Conservation (phyloP, 2,113 vertebrate genomes). For the Centropus bengalensis region DNA sequence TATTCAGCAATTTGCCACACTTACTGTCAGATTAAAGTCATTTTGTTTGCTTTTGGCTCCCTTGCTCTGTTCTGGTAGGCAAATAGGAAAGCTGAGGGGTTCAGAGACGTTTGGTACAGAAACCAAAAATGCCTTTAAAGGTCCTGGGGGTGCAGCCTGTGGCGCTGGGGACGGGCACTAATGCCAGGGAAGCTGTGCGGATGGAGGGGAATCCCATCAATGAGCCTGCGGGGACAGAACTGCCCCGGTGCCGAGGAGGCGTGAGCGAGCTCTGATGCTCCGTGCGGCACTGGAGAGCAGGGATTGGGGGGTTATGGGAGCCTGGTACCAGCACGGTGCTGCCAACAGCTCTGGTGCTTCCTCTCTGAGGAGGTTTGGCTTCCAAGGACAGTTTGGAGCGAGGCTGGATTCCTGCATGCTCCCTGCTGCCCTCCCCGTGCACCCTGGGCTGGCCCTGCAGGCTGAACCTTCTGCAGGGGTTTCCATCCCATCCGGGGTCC, state of each 20-base stretch:
- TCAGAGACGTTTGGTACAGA: not conserved
- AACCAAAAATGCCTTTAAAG: too few species aligned
- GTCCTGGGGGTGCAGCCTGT: not conserved
- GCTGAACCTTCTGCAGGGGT: not conserved
- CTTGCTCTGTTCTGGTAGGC: not conserved
- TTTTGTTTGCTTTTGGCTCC: slow-evolving; percentile 32
- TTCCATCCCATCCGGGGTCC: not conserved
- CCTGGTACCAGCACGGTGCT: not conserved
- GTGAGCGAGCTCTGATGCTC: not conserved
- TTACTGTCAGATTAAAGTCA: slow-evolving; percentile 71
- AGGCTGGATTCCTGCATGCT: not conserved
- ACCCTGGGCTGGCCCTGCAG: rapidly evolving
- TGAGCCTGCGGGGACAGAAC: not conserved
- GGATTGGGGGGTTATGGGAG: not conserved
- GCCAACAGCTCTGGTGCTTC: not conserved
- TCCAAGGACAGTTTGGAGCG: not conserved
- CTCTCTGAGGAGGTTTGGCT: not conserved
- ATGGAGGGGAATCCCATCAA: not conserved
- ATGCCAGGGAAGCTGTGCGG: not conserved
- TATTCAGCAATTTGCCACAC: slow-evolving; percentile 71
- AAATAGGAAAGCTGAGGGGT: not conserved
- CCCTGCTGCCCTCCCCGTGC: not conserved
- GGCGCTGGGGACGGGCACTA: not conserved
- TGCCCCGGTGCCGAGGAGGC: not conserved
- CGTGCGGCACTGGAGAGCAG: not conserved